Evolutionary conservation across 2,797 vertebrate species (phyloP), one percentile per base, ranked within the genome.

Genomic region (Ceryle rudis): DNA sequence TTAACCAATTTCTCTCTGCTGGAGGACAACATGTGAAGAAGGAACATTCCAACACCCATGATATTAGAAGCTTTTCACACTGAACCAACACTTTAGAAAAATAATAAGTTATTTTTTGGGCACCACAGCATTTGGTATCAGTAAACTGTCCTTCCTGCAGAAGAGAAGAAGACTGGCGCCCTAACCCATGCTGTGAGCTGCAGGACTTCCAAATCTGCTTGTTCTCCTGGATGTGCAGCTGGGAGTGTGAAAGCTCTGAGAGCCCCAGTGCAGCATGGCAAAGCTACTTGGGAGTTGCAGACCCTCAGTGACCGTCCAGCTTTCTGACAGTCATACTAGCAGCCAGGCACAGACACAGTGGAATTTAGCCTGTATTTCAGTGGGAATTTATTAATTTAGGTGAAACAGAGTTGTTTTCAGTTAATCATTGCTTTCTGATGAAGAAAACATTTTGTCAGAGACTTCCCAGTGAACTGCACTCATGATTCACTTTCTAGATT

Each of bases 391-490:
- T 70, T 67, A 1, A 55, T 92, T 95, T 73, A 55, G 55, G 66
- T 89, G 87, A 73, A 92, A 90, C 26, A 89, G 74, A 69, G 22
- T 62, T 69, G 86, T 12, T 95, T 95, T 55, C 60, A 44, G 41
- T 77, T 64, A 80, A 89, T 71, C 74, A n/a, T 44, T 79, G 15
- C 52, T 87, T 77, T 29, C 65, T 1, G 2, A 74, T 31, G 72
- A 89, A 89, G 54, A 81, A 89, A 85, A 67, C 23, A 23, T 80
- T 58, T 90, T 66, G 47, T 74, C 55, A 85, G 86, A 92, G 54
- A 78, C 88, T 65, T 90, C 65, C 80, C 69, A 77, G 80, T 17
- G 67, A 91, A 67, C 35, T 71, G 33, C 44, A 42, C 37, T 37
- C 39, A 4, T 20, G 73, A 51, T 81, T 93, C 49, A 35, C 66